Conservation (phyloP, 2,797 vertebrate genomes). For the Diplodus sargus region DNA sequence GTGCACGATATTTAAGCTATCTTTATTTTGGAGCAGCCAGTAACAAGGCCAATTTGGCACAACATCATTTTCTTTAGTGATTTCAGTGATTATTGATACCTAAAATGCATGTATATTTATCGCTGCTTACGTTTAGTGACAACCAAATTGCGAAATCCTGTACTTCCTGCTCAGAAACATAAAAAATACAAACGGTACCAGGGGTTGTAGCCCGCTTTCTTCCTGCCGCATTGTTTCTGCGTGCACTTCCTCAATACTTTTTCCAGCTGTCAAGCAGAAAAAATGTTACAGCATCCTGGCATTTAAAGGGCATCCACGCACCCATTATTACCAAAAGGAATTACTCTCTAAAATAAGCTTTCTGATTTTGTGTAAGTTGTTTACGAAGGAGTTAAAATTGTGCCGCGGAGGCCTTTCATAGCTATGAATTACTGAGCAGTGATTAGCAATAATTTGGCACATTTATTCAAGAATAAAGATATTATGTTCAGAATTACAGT, state of each 20-base stretch:
- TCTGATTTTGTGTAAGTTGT: background rate
- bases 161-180: constrained; percentile 9
- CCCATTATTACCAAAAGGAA: constrained; percentile 15
- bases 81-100: background rate
- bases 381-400: background rate
- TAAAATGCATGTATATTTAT: background rate
- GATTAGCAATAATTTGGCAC: background rate
- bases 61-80: too few relatives aligned
- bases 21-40: background rate
- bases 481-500: background rate
- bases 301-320: constrained; percentile 19
- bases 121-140: background rate
- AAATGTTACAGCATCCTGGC: constrained; percentile 45
- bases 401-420: background rate
- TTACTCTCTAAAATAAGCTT: background rate
- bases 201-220: constrained; percentile 38
- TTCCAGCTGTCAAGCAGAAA: constrained; percentile 50
- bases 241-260: constrained; percentile 59
- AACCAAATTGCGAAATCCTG: background rate
- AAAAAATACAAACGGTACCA: constrained; percentile 31
- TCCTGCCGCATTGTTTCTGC: constrained; percentile 65
- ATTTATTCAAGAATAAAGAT: background rate
- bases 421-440: too few relatives aligned
- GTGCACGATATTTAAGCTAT: background rate
- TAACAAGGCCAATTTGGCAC: background rate